Conservation (phyloP, 2,888 invertebrate genomes). For the Ctenicera cuprea region DNA sequence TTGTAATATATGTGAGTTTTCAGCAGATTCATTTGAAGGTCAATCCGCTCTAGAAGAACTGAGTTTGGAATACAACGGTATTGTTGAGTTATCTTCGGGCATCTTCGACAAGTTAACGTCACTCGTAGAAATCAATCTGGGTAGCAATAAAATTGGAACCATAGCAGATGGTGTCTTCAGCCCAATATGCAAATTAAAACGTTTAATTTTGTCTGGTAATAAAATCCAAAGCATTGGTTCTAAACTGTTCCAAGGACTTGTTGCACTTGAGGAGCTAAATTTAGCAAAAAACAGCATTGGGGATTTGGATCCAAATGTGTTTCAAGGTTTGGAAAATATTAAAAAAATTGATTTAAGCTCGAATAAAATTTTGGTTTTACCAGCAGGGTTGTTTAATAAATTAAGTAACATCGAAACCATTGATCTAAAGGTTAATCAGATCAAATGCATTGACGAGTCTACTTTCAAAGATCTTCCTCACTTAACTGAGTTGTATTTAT, state of each 20-base stretch:
- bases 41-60: slow-evolving; percentile 43
- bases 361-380: slow-evolving; percentile 81
- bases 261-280: slow-evolving; percentile 24
- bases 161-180: slow-evolving; percentile 49
- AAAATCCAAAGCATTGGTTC: no score
- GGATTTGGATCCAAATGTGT: slow-evolving; percentile 80
- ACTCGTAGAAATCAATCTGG: slow-evolving; percentile 63
- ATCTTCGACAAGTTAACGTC: slow-evolving; percentile 68
- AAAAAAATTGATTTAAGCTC: slow-evolving; percentile 76
- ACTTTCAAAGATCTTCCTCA: slow-evolving; percentile 57
- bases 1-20: neutral
- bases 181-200: no score
- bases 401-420: slow-evolving; percentile 78
- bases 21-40: neutral
- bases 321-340: slow-evolving; percentile 73
- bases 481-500: slow-evolving; percentile 59
- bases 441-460: slow-evolving; percentile 69
- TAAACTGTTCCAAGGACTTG: neutral
- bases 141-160: slow-evolving; percentile 63
- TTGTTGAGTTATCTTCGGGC: slow-evolving; percentile 62
- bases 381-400: slow-evolving; percentile 80
- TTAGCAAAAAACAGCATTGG: slow-evolving; percentile 83
- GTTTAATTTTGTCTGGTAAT: no score
- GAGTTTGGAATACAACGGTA: slow-evolving; percentile 62
- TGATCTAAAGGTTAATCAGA: slow-evolving; percentile 82